A percentile compares a stretch with the other conserved stretches of the same genome.
Conservation (phyloP, 2,888 invertebrate genomes). For the Panorpa germanica region DNA sequence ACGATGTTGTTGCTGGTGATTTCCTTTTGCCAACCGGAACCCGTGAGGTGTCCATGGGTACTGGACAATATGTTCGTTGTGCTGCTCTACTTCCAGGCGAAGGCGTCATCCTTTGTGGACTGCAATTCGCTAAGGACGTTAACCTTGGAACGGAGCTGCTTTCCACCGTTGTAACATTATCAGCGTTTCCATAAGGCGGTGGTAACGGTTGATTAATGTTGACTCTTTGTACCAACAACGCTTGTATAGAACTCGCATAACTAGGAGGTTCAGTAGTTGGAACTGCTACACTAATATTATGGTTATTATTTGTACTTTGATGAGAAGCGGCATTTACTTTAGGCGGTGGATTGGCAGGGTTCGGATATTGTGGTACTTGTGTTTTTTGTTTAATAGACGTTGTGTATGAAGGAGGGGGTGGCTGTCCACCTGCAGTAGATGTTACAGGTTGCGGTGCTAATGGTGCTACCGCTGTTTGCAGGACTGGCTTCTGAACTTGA, state of each 20-base stretch:
- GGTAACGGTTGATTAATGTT: constrained; percentile 33
- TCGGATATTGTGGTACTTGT: constrained; percentile 29
- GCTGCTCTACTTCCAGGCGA: no score
- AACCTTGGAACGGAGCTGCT: no score
- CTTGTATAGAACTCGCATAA: constrained; percentile 80
- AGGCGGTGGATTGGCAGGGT: constrained; percentile 25
- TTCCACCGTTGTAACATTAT: constrained; percentile 24
- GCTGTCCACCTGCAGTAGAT: constrained; percentile 26
- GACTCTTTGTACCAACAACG: constrained; percentile 38
- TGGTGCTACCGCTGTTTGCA: constrained; percentile 91
- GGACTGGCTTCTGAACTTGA: constrained; percentile 83
- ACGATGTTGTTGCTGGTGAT: no score
- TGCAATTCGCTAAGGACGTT: no score
- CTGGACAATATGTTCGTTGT: no score
- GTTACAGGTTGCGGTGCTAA: constrained; percentile 45
- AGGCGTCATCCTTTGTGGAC: constrained; percentile 27
- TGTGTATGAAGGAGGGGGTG: constrained; percentile 69
- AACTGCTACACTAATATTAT: constrained; percentile 31
- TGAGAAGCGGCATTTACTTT: constrained; percentile 19
- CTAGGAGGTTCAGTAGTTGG: constrained; percentile 81
- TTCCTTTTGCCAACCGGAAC: no score
- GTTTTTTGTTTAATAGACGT: constrained; percentile 62
- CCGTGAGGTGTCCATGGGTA: no score
- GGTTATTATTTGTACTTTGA: no score
- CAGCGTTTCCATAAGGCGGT: constrained; percentile 35